A percentile compares a stretch with the other conserved stretches of the same genome.
Evolutionary conservation across 1,140 invertebrate genomes (phyloP).

Genomic region (Lepidurus couesii): DNA sequence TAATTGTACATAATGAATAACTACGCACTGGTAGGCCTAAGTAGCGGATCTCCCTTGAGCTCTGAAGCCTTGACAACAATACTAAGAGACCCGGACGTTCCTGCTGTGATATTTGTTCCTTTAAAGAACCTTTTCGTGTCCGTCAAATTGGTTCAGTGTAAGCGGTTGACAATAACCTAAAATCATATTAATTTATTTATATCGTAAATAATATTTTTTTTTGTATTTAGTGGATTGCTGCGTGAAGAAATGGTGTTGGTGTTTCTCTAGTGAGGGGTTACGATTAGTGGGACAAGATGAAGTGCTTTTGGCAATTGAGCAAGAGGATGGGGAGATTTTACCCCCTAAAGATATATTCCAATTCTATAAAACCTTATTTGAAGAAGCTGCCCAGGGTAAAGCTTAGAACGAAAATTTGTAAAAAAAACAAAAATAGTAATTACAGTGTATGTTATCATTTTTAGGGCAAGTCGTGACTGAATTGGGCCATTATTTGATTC

Average conservation of each 20-base stretch:
- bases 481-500: conserved; percentile 30
- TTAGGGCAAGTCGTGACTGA: conserved; percentile 24
- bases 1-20: not conserved
- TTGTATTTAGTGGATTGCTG: conserved; percentile 68
- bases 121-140: conserved; percentile 70
- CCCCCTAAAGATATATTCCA: conserved; percentile 72
- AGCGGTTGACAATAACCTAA: conserved; percentile 44
- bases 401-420: not conserved
- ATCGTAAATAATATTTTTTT: conserved; percentile 33
- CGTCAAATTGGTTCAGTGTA: conserved; percentile 70
- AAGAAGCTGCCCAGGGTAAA: conserved; percentile 68
- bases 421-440: too few relatives aligned
- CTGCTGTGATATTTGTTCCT: conserved; percentile 67
- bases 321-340: conserved; percentile 41
- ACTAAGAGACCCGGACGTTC: conserved; percentile 45
- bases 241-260: conserved; percentile 71
- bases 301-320: conserved; percentile 71
- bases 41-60: conserved; percentile 40
- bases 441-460: conserved; percentile 22
- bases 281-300: conserved; percentile 80
- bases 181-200: conserved; percentile 27
- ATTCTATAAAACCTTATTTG: conserved; percentile 67
- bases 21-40: conserved; percentile 2
- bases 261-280: conserved; percentile 71
- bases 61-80: conserved; percentile 41